Evolutionary conservation across 2,113 vertebrate species (phyloP), one percentile per base, ranked within the genome.

Genomic region (Acanthochromis polyacanthus): DNA sequence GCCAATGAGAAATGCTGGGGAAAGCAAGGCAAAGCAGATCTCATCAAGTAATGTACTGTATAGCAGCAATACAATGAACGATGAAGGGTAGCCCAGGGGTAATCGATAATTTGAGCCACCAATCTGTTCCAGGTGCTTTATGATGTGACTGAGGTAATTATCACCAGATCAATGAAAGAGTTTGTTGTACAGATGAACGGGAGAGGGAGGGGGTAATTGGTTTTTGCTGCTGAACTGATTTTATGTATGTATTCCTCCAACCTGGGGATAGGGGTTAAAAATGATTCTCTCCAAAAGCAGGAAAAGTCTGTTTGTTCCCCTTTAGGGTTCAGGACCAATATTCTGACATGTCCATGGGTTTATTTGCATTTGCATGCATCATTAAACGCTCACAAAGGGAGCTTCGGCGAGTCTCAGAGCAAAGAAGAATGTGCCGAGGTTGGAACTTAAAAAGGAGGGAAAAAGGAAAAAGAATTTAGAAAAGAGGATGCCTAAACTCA

Each of bases 141-240:
- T 94, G 93, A 94, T 93, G 91, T 91, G 92, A 94, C 92, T 92
- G 82, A 91, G 90, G 91, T 94, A 93, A 95, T 94, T 94, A 95
- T 94, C 87, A 88, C 82, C 81, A 56, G 87, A 93, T 95, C 92
- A 85, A 94, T 95, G 86, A 89, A 90, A 93, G 67, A 89, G 90
- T 93, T 93, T 92, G 91, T 93, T 93, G 87, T 88, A 88, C 63
- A 84, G 81, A 91, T 67, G 71, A 85, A 83, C 78, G 59, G 85
- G 71, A 46, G 48, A 77, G 75, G 85, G 81, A 60, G 83, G 75
- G 68, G 30, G 87, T 94, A 93, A 94, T 93, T 93, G 91, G 50
- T 93, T 94, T 93, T 89, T 91, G 86, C 84, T 68, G 76, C 71
- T 67, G 67, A 64, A 77, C 64, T 58, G 69, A 84, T 93, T 92